Base-by-base conservation (phyloP, 1,140 invertebrate species). In the Drosophila malerkotliana region DNA sequence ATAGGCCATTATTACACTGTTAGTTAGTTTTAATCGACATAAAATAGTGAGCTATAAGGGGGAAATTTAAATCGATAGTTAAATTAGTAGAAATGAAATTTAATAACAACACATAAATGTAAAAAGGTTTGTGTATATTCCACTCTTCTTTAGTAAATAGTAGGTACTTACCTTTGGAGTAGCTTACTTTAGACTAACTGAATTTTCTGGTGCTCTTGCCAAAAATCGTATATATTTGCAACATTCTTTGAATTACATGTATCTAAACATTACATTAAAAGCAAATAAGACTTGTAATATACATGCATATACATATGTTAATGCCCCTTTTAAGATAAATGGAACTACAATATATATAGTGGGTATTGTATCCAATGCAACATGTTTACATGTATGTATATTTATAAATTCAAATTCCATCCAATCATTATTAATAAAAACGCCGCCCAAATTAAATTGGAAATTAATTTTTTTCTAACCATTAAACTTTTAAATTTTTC, bases 1-100 rank as follows among this genome's bases (percentile, higher is more conserved):
- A 92, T 96, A 96, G 53, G 88, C 82, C 81, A 93, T 92, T 77
- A 76, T 77, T 28, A 53, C 8, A 26, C 15, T 48, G 51, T 58
- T 49, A 63, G 44, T 45, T 45, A 41, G 3, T 37, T 39, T 52
- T 72, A 69, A 72, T 68, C 64, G 52, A 57, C 75, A 76, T 82
- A 83, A 63, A 83, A 80, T 32, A 18, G 30, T 67, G 48, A 41
- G 67, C 41, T 9, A 0, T 15, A 44, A 44, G 7, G 0, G 1
- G 15, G 3, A 41, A 41, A 41, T 2, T 34, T 3, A n/a, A 37
- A 4, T 28, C 4, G 26, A 37, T 34, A 34, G 8, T 34, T 34
- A 30, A 7, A 8, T 6, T 6, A 30, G 28, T 30, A 18, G 18
- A 18, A 18, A 18, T 18, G 1, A 30, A 30, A 30, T 30, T 30